A percentile compares a stretch with the other conserved stretches of the same genome.
Conservation (phyloP, 2,113 vertebrate species). For the Ifrita kowaldi region DNA sequence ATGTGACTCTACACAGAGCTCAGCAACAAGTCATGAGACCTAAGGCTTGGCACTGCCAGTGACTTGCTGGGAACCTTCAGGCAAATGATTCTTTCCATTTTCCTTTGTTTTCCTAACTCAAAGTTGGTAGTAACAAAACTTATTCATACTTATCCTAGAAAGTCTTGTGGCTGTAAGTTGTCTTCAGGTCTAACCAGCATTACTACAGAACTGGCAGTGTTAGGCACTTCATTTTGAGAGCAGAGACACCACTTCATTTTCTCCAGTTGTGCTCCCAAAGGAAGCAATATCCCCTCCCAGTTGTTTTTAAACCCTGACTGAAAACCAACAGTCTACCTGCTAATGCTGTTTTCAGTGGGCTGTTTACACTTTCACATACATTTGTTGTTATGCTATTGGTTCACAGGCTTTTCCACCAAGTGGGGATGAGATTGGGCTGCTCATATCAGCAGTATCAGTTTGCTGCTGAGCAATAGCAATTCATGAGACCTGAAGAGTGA, state of each 20-base stretch:
- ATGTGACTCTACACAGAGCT: not conserved
- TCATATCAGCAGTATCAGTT: not conserved
- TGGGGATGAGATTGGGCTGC: not conserved
- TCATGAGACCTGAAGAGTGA: not conserved
- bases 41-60: not conserved
- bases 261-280: not conserved
- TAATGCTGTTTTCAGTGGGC: not conserved
- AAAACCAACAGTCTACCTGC: not conserved
- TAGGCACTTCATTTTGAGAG: not conserved
- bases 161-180: not conserved
- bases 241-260: slow-evolving; percentile 37
- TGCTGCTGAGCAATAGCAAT: not conserved
- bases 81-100: not conserved
- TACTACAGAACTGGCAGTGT: not conserved
- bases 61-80: not conserved
- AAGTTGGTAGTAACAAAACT: not conserved
- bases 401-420: not conserved
- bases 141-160: not conserved
- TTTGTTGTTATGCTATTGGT: not conserved
- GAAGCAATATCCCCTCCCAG: not conserved
- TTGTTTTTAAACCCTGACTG: not conserved
- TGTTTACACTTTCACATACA: not conserved
- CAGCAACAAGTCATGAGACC: not conserved
- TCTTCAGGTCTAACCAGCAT: not conserved
- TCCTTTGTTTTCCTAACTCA: not conserved